Base-by-base conservation (phyloP, 2,888 invertebrate genomes). In the Eudasyphora cyanicolor region DNA sequence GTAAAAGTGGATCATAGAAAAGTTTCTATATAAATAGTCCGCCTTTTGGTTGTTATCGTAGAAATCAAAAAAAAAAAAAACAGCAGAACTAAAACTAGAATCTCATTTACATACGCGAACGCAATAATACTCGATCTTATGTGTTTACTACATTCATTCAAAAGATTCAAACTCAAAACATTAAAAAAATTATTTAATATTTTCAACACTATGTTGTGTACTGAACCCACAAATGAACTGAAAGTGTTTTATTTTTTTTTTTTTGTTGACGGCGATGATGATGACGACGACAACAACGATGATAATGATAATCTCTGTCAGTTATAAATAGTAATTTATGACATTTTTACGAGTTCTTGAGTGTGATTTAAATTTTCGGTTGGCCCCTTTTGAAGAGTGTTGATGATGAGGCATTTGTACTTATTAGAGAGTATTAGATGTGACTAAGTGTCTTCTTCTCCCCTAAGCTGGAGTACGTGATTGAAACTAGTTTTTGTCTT, bases 1-100 rank as follows among this genome's bases (percentile, higher is more conserved):
- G 75, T 78, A 84, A 84, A 84, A 81, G 81, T 84, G 78, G 80
- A 84, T 78, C 84, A 84, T 76, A 81, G 77, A 80, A 75, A 77
- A 78, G 76, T 81, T 78, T 79, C 71, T 84, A n/a, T n/a, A 78
- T 83, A 83, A 83, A 83, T 84, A 84, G 75, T 81, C 17, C 35
- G 19, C 38, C 35, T 64, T 38, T 35, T 64, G 1, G 62, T 57
- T 29, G 60, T 38, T 38, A 10, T n/a, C 10, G 64, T 19, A 12
- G 19, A 60, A 29, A n/a, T n/a, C n/a, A n/a, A n/a, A n/a, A n/a
- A n/a, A n/a, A n/a, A n/a, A n/a, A n/a, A n/a, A n/a, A n/a, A n/a
- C n/a, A n/a, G n/a, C n/a, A n/a, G n/a, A n/a, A 54, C 54, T 21
- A 35, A 10, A 35, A 14, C 29, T 75, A 71, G 35, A 77, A 83